Base-by-base conservation (phyloP, 2,888 invertebrate genomes). In the Acanthococcus lagerstroemiae region DNA sequence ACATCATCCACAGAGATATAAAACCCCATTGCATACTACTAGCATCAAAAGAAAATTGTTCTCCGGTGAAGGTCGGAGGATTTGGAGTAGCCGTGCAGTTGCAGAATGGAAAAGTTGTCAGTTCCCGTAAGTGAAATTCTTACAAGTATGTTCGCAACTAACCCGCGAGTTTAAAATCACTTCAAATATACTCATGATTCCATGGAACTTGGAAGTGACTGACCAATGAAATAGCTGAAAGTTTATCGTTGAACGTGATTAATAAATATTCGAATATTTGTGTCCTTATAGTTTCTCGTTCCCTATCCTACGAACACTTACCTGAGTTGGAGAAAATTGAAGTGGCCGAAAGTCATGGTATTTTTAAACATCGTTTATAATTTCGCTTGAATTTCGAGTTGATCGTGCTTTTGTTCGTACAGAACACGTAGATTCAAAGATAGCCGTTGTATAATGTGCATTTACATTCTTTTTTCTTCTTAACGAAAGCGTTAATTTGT, bases 1-100 rank as follows among this genome's bases (percentile, higher is more conserved):
- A 95, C 78, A 95, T 99, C 72, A 88, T 97, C 73, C 99, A 99
- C 78, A 85, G 97, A 69, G 97, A 99, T 79, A 88, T 99, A 72
- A 87, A 96, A 73, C 97, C 97, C 9, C 96, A 97, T 74, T 96
- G 95, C 80, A 91, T 96, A 58, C 82, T 99, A 57, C 79, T 99
- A 67, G 95, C 97, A 45, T 94, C 93, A 66, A 87, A 91, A 71
- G 97, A 99, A 76, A 99, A 97, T 79, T 96, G 95, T 57, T 96
- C 99, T 30, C 97, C 97, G 1, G 90, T 99, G 72, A 99, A 99
- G 77, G 81, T 99, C 65, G 95, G 96, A 25, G 97, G 97, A 12
- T 97, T 99, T 75, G 95, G 96, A 1, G 92, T 95, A 17, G 96
- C 97, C 15, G 87, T 95, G 54, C 95, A 95, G 75, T 80, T 97